Evolutionary conservation across 1,140 invertebrate species (phyloP), one percentile per base, ranked within the genome.

Genomic region (Cydia strobilella): DNA sequence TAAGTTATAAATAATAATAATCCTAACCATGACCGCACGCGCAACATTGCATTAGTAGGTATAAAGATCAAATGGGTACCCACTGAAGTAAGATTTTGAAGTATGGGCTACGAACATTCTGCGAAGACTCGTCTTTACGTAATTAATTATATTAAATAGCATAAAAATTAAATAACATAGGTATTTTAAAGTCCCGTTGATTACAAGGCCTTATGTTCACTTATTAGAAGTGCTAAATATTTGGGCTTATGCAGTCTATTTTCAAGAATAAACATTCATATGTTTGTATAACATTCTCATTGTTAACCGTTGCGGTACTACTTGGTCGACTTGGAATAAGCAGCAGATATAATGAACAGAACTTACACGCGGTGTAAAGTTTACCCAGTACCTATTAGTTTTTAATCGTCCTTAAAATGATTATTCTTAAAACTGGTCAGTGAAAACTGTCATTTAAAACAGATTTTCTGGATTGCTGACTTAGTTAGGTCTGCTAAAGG

Each of bases 81-180:
- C n/a, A n/a, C 45, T 35, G 31, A 69, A 18, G 65, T 69, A 69
- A 20, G n/a, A 31, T 69, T 69, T 69, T 42, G 42, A 35, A 69
- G 15, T 69, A 69, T 69, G 20, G 35, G 65, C 65, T 69, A 69
- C 65, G 27, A 42, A 69, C 4, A 18, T 35, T 35, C 31, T 69
- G 27, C 65, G 10, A 69, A 69, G 27, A 69, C 65, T 69, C 31
- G 31, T 35, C 7, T 69, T 69, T n/a, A 39, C 27, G 65, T 69
- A 69, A 69, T 65, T 69, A 69, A 69, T 65, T 31, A 65, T 42
- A 23, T 23, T 10, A 69, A 69, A 35, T 69, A 69, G 65, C 15
- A 39, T 42, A 18, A 39, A 35, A 9, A 23, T 59, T 1, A 23
- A 23, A 23, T 23, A 59, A 20, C 9, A 23, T 59, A 59, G 54